These are phyloP conservation scores for Fundulus diaphanus DNA, from an alignment of 2,797 vertebrate genomes.

Conservation along the genomic window DNA sequence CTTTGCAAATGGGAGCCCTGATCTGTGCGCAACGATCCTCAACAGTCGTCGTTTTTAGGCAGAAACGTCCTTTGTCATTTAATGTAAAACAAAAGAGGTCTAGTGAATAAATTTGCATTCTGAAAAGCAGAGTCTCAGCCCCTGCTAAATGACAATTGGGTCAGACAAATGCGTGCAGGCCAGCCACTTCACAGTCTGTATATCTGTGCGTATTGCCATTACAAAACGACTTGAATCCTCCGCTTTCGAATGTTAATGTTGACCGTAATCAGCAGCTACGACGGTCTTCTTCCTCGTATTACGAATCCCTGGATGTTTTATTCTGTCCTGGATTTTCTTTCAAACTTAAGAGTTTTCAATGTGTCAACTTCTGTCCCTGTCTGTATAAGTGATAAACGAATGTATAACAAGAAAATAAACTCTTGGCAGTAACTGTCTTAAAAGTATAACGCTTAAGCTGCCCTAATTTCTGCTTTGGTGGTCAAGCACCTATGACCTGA, in stretches of 20 bases:
- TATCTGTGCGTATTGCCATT: slow-evolving; percentile 5
- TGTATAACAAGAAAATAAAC: background rate
- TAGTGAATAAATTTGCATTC: background rate
- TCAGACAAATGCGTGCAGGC: background rate
- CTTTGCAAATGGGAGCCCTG: too few relatives aligned
- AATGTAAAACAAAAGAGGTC: background rate
- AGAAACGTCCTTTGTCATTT: background rate
- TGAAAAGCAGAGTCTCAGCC: background rate
- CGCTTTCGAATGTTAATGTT: slow-evolving; percentile 9
- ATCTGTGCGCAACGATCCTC: background rate
- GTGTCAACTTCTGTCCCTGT: background rate
- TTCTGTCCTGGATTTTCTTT: background rate
- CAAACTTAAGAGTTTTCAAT: background rate
- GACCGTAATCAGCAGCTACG: background rate
- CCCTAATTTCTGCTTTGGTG: background rate
- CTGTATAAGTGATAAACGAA: background rate
- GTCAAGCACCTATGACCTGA: background rate
- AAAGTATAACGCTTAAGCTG: background rate
- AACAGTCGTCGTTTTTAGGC: background rate
- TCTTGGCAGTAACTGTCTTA: background rate
- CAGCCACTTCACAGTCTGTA: slow-evolving; percentile 14
- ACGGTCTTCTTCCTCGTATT: background rate
- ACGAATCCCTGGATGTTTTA: background rate
- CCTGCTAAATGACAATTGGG: background rate
- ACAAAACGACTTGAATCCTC: background rate